A percentile compares a stretch with the other conserved stretches of the same genome.
Evolutionary conservation across 2,888 invertebrate genomes (phyloP).

Genomic region (Leucoma salicis): DNA sequence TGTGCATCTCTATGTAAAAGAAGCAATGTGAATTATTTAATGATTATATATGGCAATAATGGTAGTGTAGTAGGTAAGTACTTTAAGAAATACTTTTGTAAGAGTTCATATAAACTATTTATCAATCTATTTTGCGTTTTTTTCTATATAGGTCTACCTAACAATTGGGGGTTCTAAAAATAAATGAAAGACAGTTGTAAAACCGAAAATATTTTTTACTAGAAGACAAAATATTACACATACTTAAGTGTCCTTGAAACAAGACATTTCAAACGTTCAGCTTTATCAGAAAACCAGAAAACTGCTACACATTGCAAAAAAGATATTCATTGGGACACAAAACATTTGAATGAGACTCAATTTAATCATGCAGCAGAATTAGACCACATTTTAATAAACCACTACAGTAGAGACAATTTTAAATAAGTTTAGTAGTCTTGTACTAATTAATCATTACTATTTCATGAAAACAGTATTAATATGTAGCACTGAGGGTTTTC

Average conservation of each 20-base stretch:
- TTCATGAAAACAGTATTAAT: slow-evolving; percentile 45
- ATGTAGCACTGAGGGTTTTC: slow-evolving; percentile 21
- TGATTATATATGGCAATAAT: slow-evolving; percentile 24
- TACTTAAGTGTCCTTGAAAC: slow-evolving; percentile 58
- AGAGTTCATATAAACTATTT: slow-evolving; percentile 36
- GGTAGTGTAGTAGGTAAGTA: too few relatives aligned
- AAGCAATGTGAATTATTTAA: slow-evolving; percentile 13
- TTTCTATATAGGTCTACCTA: not conserved
- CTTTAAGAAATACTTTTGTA: slow-evolving; percentile 32
- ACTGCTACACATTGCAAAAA: slow-evolving; percentile 61
- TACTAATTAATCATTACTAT: too few relatives aligned
- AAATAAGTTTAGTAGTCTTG: slow-evolving; percentile 42
- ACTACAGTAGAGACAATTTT: slow-evolving; percentile 32
- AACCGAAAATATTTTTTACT: slow-evolving; percentile 81
- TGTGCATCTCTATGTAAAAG: not conserved
- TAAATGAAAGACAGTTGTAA: slow-evolving; percentile 50
- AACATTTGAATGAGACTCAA: slow-evolving; percentile 34
- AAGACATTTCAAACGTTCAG: slow-evolving; percentile 55
- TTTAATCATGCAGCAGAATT: slow-evolving; percentile 49
- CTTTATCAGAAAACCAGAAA: slow-evolving; percentile 54
- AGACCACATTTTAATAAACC: slow-evolving; percentile 27
- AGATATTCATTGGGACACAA: slow-evolving; percentile 61
- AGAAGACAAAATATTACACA: slow-evolving; percentile 76
- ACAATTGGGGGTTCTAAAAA: not conserved
- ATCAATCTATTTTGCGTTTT: slow-evolving; percentile 8